Conservation (phyloP, 1,140 invertebrate species). For the Schmidtea mediterranea region DNA sequence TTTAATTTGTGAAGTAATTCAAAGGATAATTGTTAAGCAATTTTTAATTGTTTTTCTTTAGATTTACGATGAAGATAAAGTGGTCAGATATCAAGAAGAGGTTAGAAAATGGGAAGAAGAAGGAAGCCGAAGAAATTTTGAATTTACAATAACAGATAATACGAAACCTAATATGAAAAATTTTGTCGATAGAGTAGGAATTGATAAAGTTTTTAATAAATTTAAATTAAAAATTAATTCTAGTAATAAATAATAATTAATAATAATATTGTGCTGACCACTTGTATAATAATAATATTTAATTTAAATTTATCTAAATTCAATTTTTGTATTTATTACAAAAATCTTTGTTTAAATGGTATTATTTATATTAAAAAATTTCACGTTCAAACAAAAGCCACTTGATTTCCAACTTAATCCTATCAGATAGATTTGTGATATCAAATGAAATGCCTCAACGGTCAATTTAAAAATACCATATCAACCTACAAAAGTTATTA, state of each 20-base stretch:
- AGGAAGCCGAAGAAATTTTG: conserved; percentile 16
- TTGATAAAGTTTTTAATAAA: no score
- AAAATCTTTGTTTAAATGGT: no score
- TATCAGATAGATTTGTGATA: no score
- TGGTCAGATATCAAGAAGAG: conserved; percentile 14
- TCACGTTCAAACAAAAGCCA: no score
- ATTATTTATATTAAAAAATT: no score
- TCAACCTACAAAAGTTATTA: no score
- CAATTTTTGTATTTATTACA: no score
- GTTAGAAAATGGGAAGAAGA: conserved; percentile 20
- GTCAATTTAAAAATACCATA: no score
- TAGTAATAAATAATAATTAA: conserved; percentile 1
- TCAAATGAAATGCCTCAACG: no score
- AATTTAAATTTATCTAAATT: no score
- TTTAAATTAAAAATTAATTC: conserved; percentile 1
- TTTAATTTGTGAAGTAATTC: conserved; percentile 22
- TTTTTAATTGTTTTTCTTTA: conserved; percentile 7
- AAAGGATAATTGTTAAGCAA: background rate
- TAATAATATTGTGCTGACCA: background rate
- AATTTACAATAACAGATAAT: conserved; percentile 24
- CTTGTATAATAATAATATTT: background rate
- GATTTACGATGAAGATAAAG: conserved; percentile 19
- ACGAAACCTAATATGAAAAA: conserved; percentile 10
- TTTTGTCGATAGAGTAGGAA: background rate
- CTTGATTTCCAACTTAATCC: no score